phyloP scores from a whole-genome alignment of 2,888 invertebrate genomes.

The Drosophila anceps region DNA sequence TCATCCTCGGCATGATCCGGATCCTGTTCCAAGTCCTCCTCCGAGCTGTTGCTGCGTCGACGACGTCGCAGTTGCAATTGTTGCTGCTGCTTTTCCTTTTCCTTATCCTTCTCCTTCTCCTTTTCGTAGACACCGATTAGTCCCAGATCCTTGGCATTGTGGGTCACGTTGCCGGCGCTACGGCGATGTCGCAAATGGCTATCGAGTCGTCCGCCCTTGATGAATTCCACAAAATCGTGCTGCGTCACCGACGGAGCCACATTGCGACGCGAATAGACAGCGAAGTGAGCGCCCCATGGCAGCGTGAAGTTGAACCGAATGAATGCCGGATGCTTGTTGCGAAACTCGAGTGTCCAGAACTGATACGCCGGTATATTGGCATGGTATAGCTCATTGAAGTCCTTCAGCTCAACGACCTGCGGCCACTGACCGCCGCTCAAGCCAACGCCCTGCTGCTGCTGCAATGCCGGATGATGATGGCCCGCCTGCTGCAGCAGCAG shows the following conservation, averaged over 20 bases:
- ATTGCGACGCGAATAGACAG: slow-evolving; percentile 97
- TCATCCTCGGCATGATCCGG: slow-evolving; percentile 19
- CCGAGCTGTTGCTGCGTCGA: slow-evolving; percentile 40
- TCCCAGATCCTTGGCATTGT: slow-evolving; percentile 25
- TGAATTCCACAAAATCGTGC: slow-evolving; percentile 98
- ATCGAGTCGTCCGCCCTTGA: slow-evolving; percentile 93
- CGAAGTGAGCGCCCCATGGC: slow-evolving; percentile 97
- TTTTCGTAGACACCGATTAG: slow-evolving; percentile 43
- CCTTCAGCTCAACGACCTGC: slow-evolving; percentile 92
- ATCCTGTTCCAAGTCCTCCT: slow-evolving; percentile 24
- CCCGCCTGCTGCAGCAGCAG: slow-evolving; percentile 73
- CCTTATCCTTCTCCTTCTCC: slow-evolving; percentile 28
- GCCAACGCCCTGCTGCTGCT: slow-evolving; percentile 67
- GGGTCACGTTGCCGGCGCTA: slow-evolving; percentile 46
- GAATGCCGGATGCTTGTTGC: slow-evolving; percentile 95
- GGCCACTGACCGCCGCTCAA: slow-evolving; percentile 87
- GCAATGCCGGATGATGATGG: slow-evolving; percentile 77
- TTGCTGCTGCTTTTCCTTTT: slow-evolving; percentile 29
- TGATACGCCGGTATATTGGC: slow-evolving; percentile 95
- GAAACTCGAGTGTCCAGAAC: slow-evolving; percentile 97
- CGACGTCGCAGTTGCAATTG: slow-evolving; percentile 27
- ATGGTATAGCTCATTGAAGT: slow-evolving; percentile 93
- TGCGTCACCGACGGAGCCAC: slow-evolving; percentile 98
- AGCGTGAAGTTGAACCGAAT: slow-evolving; percentile 95
- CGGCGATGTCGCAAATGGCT: slow-evolving; percentile 89